Percentiles rank a stretch among this genome's conserved stretches.
These are phyloP conservation scores for Temnothorax unifasciatus DNA, from an alignment of 2,888 invertebrate species.

Conservation along the genomic window DNA sequence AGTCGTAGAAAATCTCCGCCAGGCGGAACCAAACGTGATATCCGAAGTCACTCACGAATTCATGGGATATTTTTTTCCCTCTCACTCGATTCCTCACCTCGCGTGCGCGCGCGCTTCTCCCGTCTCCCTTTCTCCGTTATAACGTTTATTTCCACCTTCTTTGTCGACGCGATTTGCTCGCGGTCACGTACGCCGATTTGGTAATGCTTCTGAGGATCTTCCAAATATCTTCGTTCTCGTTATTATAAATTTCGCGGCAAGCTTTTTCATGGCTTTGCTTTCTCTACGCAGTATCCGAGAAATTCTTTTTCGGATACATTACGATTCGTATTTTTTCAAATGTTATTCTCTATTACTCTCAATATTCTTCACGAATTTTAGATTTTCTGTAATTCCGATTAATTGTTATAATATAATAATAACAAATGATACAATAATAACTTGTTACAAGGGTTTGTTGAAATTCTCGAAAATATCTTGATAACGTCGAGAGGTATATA, in stretches of 20 bases:
- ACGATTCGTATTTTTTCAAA: background rate
- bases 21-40: conserved; percentile 73
- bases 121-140: conserved; percentile 39
- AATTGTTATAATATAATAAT: background rate
- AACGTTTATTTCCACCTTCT: conserved; percentile 64
- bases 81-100: conserved; percentile 60
- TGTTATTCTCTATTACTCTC: too few relatives aligned
- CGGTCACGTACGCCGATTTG: conserved; percentile 71
- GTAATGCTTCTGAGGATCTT: conserved; percentile 69
- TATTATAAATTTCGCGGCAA: conserved; percentile 66
- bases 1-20: conserved; percentile 71
- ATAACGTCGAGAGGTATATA: background rate
- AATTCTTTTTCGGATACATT: background rate
- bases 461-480: background rate
- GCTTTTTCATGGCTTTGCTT: conserved; percentile 5
- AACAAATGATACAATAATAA: conserved; percentile 2
- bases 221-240: conserved; percentile 62
- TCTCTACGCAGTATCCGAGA: background rate
- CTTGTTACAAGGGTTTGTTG: background rate
- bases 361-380: conserved; percentile 5
- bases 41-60: conserved; percentile 77
- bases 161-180: conserved; percentile 65
- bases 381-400: background rate
- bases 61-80: conserved; percentile 68
- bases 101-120: background rate